These are phyloP conservation scores for Petrocephalus schoutedeni DNA, from an alignment of 2,797 vertebrate genomes.

Conservation along the genomic window DNA sequence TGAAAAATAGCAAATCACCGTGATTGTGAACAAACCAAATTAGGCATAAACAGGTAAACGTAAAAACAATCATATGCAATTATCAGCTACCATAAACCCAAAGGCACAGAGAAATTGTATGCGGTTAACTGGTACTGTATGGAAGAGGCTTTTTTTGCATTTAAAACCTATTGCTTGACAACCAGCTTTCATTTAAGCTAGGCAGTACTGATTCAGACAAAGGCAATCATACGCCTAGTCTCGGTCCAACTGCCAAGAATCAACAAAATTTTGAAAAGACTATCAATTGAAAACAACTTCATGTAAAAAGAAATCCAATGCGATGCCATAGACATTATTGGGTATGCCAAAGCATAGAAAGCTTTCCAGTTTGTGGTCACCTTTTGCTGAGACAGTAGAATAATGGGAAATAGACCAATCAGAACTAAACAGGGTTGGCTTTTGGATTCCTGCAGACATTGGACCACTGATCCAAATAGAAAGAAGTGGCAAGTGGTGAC, in stretches of 20 bases:
- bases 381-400: not conserved
- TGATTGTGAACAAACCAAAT: not conserved
- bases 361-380: not conserved
- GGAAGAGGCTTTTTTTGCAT: conserved; percentile 9
- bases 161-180: not conserved
- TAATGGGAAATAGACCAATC: not conserved
- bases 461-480: not conserved
- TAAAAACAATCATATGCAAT: not conserved
- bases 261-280: not conserved
- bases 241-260: not conserved
- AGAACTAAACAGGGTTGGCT: not conserved
- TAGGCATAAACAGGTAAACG: not conserved
- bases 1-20: not conserved
- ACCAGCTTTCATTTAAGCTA: not conserved
- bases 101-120: not conserved
- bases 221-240: not conserved
- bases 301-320: not conserved
- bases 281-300: not conserved
- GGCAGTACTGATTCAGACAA: not conserved
- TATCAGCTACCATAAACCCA: not conserved
- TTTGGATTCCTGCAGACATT: not conserved
- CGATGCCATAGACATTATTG: not conserved
- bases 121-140: not conserved
- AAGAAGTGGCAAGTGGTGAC: not conserved
- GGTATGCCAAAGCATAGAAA: not conserved